Percentiles rank a stretch among this genome's conserved stretches.
phyloP scores from a whole-genome alignment of 2,888 invertebrate genomes.

The Andricus quercusramuli region DNA sequence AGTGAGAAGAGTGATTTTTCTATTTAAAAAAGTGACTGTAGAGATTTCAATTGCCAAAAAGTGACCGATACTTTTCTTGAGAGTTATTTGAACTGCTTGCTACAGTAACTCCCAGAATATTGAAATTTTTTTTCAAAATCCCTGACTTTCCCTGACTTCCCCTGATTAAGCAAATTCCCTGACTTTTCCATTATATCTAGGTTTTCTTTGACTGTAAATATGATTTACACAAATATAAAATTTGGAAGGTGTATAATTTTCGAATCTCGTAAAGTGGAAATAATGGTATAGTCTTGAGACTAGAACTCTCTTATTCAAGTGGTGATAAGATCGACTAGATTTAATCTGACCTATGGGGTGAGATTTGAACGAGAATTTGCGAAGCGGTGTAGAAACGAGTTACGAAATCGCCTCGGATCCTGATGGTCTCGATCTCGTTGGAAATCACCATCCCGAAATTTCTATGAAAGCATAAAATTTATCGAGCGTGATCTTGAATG shows the following conservation, averaged over 20 bases:
- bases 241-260: conserved; percentile 2
- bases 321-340: conserved; percentile 47
- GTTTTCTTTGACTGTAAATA: neutral
- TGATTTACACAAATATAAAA: neutral
- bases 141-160: no score
- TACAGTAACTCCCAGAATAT: no score
- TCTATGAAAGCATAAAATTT: conserved; percentile 52
- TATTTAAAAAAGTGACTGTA: no score
- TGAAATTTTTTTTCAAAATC: no score
- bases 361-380: neutral
- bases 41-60: no score
- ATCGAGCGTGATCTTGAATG: conserved; percentile 57
- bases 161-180: no score
- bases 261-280: neutral
- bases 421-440: conserved; percentile 23
- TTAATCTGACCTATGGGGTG: neutral
- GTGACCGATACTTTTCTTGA: no score
- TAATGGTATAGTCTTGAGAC: neutral
- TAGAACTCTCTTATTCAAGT: conserved; percentile 10
- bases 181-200: no score
- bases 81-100: no score
- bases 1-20: no score
- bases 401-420: conserved; percentile 11
- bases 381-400: conserved; percentile 24
- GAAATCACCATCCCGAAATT: conserved; percentile 12